These are phyloP conservation scores for Coelinius sp. DNA, from an alignment of 2,888 invertebrate genomes.

Conservation along the genomic window DNA sequence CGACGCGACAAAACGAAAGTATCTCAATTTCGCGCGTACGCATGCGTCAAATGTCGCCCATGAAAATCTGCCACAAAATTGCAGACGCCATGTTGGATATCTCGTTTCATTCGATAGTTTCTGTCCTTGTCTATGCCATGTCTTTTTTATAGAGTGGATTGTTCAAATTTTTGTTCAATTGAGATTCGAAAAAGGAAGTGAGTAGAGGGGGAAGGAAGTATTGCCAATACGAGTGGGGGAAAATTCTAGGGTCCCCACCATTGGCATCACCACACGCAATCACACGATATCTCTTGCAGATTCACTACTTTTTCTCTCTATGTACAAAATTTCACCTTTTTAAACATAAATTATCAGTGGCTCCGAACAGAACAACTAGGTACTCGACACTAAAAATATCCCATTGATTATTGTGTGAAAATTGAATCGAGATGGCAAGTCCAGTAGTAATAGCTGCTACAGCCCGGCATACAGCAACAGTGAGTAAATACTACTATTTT, in stretches of 20 bases:
- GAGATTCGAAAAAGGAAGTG: neutral
- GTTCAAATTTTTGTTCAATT: too few species aligned
- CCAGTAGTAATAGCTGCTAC: slow-evolving; percentile 88
- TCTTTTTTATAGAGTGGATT: too few species aligned
- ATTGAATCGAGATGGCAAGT: slow-evolving; percentile 69
- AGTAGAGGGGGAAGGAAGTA: neutral
- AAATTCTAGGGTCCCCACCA: slow-evolving; percentile 21
- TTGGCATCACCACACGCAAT: neutral
- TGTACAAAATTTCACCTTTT: slow-evolving; percentile 14
- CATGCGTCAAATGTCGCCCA: too few species aligned
- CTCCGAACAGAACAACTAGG: neutral
- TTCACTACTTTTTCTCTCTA: slow-evolving; percentile 30
- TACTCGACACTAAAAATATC: neutral
- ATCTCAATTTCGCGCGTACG: too few species aligned
- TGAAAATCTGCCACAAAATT: too few species aligned
- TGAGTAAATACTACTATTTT: slow-evolving; percentile 71
- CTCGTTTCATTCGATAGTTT: too few species aligned
- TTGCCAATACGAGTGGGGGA: neutral
- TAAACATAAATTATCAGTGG: slow-evolving; percentile 20
- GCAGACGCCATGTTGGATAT: too few species aligned
- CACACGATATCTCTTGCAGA: slow-evolving; percentile 26
- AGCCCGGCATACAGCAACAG: slow-evolving; percentile 88
- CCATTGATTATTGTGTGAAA: neutral
- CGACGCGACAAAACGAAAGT: too few species aligned
- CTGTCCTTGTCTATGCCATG: too few species aligned